Evolutionary conservation across 2,888 invertebrate species (phyloP).

Genomic region (Eulithis prunata): DNA sequence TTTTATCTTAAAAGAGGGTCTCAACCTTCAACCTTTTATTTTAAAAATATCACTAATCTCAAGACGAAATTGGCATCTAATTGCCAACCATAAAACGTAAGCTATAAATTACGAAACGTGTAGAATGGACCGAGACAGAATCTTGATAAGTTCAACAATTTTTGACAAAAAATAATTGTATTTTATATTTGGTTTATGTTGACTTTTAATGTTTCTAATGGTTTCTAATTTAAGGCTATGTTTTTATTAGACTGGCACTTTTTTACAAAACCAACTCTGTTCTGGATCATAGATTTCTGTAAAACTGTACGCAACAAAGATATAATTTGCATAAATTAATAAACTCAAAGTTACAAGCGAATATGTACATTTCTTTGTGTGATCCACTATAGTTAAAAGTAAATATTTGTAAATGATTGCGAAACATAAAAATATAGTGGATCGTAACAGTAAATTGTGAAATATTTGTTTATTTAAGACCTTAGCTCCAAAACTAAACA

Average conservation of each 20-base stretch:
- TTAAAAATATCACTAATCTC: conserved; percentile 28
- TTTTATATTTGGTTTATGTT: neutral
- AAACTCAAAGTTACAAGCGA: neutral
- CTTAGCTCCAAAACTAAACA: conserved; percentile 37
- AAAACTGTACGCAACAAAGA: neutral
- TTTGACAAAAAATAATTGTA: neutral
- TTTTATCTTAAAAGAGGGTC: neutral
- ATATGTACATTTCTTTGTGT: neutral
- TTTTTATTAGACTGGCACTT: neutral
- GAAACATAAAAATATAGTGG: conserved; percentile 26
- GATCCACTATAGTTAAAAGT: conserved; percentile 11
- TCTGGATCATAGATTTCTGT: neutral
- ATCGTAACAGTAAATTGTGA: conserved; percentile 22
- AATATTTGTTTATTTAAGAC: conserved; percentile 29
- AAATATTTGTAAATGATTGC: conserved; percentile 11
- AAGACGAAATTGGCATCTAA: conserved; percentile 33
- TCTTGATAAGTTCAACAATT: conserved; percentile 3
- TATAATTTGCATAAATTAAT: neutral
- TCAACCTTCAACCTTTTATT: conserved; percentile 10
- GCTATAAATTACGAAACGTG: conserved; percentile 24
- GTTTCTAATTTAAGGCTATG: neutral
- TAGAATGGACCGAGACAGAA: conserved; percentile 9
- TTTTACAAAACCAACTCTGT: neutral
- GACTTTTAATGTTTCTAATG: neutral
- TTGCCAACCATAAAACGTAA: conserved; percentile 35